A percentile compares a stretch with the other conserved stretches of the same genome.
Evolutionary conservation across 2,888 invertebrate species (phyloP).

Genomic region (Caradrina kadenii): DNA sequence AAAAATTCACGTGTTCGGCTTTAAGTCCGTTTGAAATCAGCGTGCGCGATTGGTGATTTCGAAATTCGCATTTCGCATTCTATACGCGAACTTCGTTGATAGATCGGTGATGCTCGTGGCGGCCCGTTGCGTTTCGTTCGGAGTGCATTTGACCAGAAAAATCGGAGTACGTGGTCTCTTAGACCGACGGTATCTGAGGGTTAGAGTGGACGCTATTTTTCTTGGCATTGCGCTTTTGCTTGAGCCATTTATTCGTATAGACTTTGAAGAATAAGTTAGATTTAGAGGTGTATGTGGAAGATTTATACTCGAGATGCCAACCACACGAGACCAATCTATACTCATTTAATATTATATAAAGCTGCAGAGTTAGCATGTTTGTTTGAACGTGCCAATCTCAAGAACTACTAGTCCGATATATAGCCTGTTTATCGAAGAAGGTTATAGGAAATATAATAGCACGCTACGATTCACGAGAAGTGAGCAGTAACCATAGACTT

Average conservation of each 20-base stretch:
- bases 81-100: slow-evolving; percentile 84
- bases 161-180: slow-evolving; percentile 80
- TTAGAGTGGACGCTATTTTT: slow-evolving; percentile 59
- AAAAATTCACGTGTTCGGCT: slow-evolving; percentile 75
- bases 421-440: no score
- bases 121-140: slow-evolving; percentile 73
- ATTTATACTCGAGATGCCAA: neutral
- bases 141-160: slow-evolving; percentile 88
- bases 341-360: no score
- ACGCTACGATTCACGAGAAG: no score
- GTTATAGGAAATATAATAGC: no score
- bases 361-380: no score
- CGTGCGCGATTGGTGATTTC: slow-evolving; percentile 83
- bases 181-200: slow-evolving; percentile 66
- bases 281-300: neutral
- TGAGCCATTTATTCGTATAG: slow-evolving; percentile 43
- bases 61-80: slow-evolving; percentile 83
- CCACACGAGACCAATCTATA: no score
- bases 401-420: no score
- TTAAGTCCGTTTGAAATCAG: slow-evolving; percentile 82
- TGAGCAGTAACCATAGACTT: no score
- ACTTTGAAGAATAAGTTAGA: slow-evolving; percentile 20
- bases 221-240: slow-evolving; percentile 40
- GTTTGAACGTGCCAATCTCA: no score
- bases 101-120: slow-evolving; percentile 84